Base-by-base conservation (phyloP, 2,888 invertebrate genomes). In the Ochropleura leucogaster region DNA sequence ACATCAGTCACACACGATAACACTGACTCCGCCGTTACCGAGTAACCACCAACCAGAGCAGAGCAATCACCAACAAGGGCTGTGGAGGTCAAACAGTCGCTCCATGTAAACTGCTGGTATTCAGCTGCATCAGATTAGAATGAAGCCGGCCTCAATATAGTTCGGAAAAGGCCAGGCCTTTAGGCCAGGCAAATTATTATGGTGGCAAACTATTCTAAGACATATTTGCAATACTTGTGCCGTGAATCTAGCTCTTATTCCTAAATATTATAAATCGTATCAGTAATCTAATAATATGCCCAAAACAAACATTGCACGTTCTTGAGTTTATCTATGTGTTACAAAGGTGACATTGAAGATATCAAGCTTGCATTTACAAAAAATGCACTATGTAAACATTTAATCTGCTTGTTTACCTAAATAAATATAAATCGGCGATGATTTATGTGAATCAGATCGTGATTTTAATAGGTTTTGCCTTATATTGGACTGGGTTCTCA, bases 271-370 rank as follows among this genome's bases (percentile, higher is more conserved):
- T 20, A 51, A 18, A 51, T 3, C 16, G 49, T 69, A 64, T 18
- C 18, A 51, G 8, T 42, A 20, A 14, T 68, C 6, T 47, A 20
- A 47, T 16, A 60, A 62, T 59, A 60, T 59, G 30, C n/a, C 53
- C 53, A 77, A 69, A 64, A 69, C 63, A 72, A 77, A 81, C 46
- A 69, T 67, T 0, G n/a, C 55, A 55, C 47, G 73, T 53, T 76
- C 68, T 79, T 75, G 59, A 79, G 59, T 69, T 63, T 83, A 82
- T 83, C 79, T 67, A 64, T 66, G 51, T 73, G 79, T 68, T 66
- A 70, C 69, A 72, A 74, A 79, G 79, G 72, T 79, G 83, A 72
- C 79, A 74, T 83, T 72, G 62, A 64, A 40, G 68, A 7, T 77
- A 77, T 67, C 72, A 77, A 55, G 59, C 59, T 18, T 76, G 59